A percentile compares a stretch with the other conserved stretches of the same genome.
phyloP scores from a whole-genome alignment of 2,113 vertebrate species.

The Myocastor coypus region DNA sequence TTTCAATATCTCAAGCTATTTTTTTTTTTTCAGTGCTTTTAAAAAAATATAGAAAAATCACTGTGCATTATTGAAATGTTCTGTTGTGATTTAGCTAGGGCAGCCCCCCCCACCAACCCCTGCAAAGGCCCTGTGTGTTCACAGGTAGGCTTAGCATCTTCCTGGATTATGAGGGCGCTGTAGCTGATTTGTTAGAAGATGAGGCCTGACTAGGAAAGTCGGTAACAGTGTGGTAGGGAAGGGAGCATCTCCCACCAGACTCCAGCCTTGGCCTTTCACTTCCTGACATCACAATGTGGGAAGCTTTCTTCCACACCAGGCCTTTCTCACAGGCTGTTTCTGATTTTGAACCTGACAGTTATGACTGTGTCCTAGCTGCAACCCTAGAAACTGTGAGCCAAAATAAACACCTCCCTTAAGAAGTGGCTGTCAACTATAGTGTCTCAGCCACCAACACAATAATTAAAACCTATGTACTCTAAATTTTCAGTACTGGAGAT shows the following conservation, averaged over 20 bases:
- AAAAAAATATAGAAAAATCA: background rate
- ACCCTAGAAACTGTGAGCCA: background rate
- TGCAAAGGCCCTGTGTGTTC: background rate
- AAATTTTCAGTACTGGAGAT: background rate
- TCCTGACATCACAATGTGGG: background rate
- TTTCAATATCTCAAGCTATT: background rate
- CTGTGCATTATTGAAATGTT: background rate
- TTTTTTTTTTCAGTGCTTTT: conserved; percentile 29
- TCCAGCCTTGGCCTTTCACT: background rate
- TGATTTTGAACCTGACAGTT: background rate
- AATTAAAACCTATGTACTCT: background rate
- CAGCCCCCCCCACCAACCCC: too few relatives aligned
- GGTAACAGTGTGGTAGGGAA: background rate
- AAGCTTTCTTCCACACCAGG: background rate
- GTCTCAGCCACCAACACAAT: background rate
- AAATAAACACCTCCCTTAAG: background rate
- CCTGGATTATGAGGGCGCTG: background rate
- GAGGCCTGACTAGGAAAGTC: background rate
- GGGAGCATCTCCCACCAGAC: background rate
- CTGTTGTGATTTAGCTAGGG: background rate
- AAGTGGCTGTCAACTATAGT: background rate
- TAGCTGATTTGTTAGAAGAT: background rate
- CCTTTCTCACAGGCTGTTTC: background rate
- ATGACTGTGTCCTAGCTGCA: too few relatives aligned
- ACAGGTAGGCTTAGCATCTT: background rate